Evolutionary conservation across 1,140 invertebrate species (phyloP), one percentile per base, ranked within the genome.

Genomic region (Armadillidium nasatum): DNA sequence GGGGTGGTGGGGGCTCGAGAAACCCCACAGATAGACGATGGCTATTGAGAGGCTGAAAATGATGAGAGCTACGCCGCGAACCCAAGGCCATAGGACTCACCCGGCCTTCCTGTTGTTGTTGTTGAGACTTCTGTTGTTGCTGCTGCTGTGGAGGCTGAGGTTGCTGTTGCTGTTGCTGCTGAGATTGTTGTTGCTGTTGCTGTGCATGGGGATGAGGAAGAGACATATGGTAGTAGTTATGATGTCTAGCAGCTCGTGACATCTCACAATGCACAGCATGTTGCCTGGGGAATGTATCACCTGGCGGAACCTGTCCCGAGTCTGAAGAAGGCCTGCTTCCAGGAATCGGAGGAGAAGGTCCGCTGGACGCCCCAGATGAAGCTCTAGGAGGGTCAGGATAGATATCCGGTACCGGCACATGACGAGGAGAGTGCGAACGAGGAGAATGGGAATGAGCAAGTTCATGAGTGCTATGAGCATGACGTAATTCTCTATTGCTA

Each of bases 401-500:
- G 9, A 78, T 73, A 44, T 80, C 79, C 44, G 79, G 77, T 15
- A 76, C 76, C 15, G 77, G 70, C 11, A 44, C 73, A 69, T 80
- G 77, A 70, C 77, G 77, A 44, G 77, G 71, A 10, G 73, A 73
- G 2, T 77, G 77, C 33, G 76, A 74, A 10, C 79, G 67, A 70
- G 73, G 73, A 7, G 33, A 33, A 33, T 33, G 79, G 4, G 79
- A 78, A 7, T 76, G 60, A 73, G 79, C 74, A 0, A 80, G 45
- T 67, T 80, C 79, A 50, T 80, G 79, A 33, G 79, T 80, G 10
- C 76, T 78, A 67, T 80, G 79, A 44, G 79, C 79, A 46, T 80
- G 79, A 0, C 79, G 77, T 10, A 80, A 75, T 66, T 80, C 79
- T 43, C 77, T 50, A 44, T 71, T 74, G 23, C 78, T 76, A 44